A percentile compares a stretch with the other conserved stretches of the same genome.
phyloP scores from a whole-genome alignment of 2,797 vertebrate species.

The Silurus lanzhouensis region DNA sequence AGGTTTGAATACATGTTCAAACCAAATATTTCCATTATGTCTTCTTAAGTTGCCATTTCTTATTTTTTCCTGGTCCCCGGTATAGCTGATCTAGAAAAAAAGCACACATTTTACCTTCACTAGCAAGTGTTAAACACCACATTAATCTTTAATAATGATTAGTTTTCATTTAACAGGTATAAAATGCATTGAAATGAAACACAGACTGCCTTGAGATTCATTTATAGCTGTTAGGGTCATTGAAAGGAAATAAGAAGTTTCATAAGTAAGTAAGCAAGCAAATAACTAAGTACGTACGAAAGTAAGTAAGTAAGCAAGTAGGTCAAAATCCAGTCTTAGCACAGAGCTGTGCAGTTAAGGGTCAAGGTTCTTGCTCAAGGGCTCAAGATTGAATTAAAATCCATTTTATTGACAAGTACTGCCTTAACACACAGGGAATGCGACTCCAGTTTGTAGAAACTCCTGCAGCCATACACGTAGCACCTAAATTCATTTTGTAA shows the following conservation, averaged over 20 bases:
- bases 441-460: neutral
- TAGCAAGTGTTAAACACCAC: neutral
- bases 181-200: neutral
- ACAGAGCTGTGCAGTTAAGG: neutral
- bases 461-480: neutral
- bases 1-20: neutral
- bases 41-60: neutral
- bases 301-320: too few species aligned
- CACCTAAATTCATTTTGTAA: neutral
- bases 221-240: neutral
- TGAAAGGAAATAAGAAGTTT: neutral
- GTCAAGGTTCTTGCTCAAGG: slow-evolving; percentile 7
- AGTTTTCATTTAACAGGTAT: neutral
- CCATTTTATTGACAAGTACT: slow-evolving; percentile 11
- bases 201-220: neutral
- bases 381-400: neutral
- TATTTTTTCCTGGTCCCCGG: neutral
- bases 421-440: neutral
- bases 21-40: neutral
- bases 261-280: too few species aligned
- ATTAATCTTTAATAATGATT: neutral
- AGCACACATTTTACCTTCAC: neutral
- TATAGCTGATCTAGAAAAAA: neutral
- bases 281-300: too few species aligned
- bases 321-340: neutral